Evolutionary conservation across 2,888 invertebrate species (phyloP), one percentile per base, ranked within the genome.

Genomic region (Catocala nupta): DNA sequence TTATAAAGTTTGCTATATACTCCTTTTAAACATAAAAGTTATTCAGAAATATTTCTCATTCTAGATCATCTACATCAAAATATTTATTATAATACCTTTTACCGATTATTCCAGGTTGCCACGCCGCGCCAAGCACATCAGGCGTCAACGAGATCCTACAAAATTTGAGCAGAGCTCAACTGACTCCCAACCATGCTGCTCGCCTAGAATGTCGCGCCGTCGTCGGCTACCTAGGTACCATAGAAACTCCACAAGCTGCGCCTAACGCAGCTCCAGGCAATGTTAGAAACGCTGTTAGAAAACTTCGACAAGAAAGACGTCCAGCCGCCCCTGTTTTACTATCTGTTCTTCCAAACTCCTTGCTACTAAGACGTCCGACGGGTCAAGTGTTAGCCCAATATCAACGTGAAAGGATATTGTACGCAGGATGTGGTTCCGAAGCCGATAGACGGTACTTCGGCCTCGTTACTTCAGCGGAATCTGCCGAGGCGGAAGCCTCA

Each of bases 191-290:
- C 85, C 94, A 91, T 44, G 84, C 81, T 0, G 85, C 91, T 0
- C 93, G 96, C 0, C 95, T 97, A 8, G 97, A 97, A 68, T 97
- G 97, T 81, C 96, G 97, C 75, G 97, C 97, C 0, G 96, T 99
- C 2, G 98, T 99, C 0, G 99, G 99, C 0, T 99, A 99, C 89
- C 95, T 99, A 53, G 99, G 99, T 25, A 99, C 99, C 1, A 98
- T 99, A 70, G 99, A 99, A 91, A 98, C 99, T 95, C 99, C 99
- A 0, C 97, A 97, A 86, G 97, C 97, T 73, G 94, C 97, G 49
- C 95, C 96, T 56, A 96, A 96, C 51, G 96, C 96, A 47, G 96
- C 97, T 11, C 96, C 98, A 59, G 96, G 96, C 86, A 96, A 97
- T 13, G 96, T 99, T 12, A 95, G 97, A 63, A 97, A 96, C 62